Conservation (phyloP, 2,888 invertebrate genomes). For the Blomia tropicalis region DNA sequence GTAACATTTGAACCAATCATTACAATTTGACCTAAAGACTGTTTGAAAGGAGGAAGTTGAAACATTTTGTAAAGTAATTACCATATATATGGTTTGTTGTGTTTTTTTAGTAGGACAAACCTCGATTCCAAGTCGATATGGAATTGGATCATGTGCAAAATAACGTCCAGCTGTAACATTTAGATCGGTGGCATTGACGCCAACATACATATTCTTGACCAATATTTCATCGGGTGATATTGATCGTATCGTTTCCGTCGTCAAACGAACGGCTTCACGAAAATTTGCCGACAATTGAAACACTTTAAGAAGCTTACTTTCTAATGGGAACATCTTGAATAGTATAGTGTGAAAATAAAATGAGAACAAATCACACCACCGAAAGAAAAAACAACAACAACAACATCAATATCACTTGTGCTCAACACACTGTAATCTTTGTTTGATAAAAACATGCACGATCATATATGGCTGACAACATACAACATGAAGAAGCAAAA, state of each 20-base stretch:
- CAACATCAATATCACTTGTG: too few species aligned
- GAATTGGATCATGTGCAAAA: slow-evolving; percentile 23
- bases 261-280: slow-evolving; percentile 4
- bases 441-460: too few species aligned
- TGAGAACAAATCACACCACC: too few species aligned
- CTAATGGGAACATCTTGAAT: background rate
- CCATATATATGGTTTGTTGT: background rate
- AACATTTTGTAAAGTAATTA: too few species aligned
- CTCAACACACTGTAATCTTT: too few species aligned
- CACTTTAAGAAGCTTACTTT: background rate
- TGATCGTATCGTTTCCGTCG: background rate
- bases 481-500: too few species aligned
- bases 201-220: slow-evolving; percentile 19
- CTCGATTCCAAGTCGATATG: slow-evolving; percentile 21
- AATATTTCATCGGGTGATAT: background rate
- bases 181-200: slow-evolving; percentile 37
- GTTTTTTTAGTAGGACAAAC: background rate
- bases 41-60: too few species aligned
- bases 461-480: too few species aligned
- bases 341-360: too few species aligned
- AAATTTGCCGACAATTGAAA: slow-evolving; percentile 12
- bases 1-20: slow-evolving; percentile 30
- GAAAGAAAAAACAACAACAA: too few species aligned
- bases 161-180: slow-evolving; percentile 34
- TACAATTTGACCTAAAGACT: slow-evolving; percentile 31